Evolutionary conservation across 2,113 vertebrate species (phyloP), one percentile per base, ranked within the genome.

Genomic region (Mola mola): DNA sequence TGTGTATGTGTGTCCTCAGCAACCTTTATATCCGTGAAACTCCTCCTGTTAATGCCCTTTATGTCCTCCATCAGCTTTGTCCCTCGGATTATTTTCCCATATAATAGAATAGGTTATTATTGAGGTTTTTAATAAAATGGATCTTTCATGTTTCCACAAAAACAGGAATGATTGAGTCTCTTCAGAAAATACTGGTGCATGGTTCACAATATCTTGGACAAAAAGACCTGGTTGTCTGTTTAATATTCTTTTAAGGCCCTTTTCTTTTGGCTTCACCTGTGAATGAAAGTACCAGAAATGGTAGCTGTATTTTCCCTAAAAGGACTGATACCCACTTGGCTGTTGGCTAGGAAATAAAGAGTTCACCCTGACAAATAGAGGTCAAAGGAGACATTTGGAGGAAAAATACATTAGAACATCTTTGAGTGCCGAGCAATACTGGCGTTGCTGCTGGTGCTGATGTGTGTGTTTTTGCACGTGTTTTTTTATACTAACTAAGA

Each of bases 1-100:
- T 84, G 72, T 40, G 57, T 70, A 55, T 64, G 34, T 57, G 52
- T 78, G 51, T 63, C 66, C 29, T 44, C 51, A 25, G 21, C 56
- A 75, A 82, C 75, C 64, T 75, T 59, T 61, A 46, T 38, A 28
- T 28, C 13, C 47, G 31, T 43, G 16, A 3, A 20, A 42, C 60
- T 66, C 37, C 67, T 67, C 48, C 65, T 47, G 28, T 51, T 28
- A 2, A 33, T 60, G 68, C 46, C 42, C 52, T 72, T 24, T 13
- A 26, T 48, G 56, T 72, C 72, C 47, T 76, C 44, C 29, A 37
- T 21, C 17, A 50, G 24, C 22, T 12, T 19, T 21, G 0, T 44
- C 29, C n/a, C 5, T 19, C 4, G 19, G n/a, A 16, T 17, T 25
- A 13, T 55, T 31, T 36, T 9, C 48, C 26, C 51, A 49, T 29